Evolutionary conservation across 2,113 vertebrate genomes (phyloP).

Genomic region (Peromyscus californicus): DNA sequence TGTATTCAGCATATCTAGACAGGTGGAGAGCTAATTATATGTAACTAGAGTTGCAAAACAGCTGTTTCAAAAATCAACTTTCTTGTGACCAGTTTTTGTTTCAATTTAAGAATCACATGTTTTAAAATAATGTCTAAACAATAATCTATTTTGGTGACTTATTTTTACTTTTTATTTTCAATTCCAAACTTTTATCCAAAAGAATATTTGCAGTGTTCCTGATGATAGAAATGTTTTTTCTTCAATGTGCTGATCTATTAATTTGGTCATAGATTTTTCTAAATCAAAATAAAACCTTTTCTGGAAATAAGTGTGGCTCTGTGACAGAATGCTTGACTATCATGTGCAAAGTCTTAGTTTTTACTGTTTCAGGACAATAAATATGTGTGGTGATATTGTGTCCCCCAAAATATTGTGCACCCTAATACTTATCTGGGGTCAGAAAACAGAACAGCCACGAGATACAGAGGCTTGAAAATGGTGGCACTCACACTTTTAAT

Average conservation of each 20-base stretch:
- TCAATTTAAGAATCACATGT: background rate
- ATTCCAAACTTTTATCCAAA: background rate
- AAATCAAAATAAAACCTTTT: background rate
- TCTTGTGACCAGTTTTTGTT: background rate
- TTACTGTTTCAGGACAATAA: background rate
- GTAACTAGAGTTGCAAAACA: background rate
- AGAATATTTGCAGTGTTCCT: background rate
- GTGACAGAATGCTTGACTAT: background rate
- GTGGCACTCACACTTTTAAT: no score
- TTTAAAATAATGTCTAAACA: background rate
- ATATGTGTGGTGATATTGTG: no score
- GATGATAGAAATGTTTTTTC: background rate
- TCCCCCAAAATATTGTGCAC: no score
- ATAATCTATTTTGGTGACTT: background rate
- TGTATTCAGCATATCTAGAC: background rate
- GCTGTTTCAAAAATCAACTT: background rate
- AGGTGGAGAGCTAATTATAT: background rate
- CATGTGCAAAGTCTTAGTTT: no score
- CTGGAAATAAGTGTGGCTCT: background rate
- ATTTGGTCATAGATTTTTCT: background rate
- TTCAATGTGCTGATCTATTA: background rate
- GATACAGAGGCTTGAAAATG: no score
- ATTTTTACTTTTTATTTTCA: background rate
- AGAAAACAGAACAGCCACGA: no score
- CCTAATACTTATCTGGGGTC: no score